These are phyloP conservation scores for Harpegnathos saltator DNA, from an alignment of 1,140 invertebrate species.

Conservation along the genomic window DNA sequence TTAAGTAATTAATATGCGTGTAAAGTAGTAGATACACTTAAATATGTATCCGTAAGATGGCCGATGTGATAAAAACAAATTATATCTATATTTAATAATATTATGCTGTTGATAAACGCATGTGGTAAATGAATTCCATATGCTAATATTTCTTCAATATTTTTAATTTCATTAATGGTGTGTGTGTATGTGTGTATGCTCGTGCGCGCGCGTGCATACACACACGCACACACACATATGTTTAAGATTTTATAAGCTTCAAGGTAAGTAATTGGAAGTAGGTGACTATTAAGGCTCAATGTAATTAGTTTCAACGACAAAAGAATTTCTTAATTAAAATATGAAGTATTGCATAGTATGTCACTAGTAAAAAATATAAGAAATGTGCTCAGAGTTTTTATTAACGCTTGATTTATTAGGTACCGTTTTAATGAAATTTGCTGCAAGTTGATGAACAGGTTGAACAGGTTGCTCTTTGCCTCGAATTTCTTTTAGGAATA, in stretches of 20 bases:
- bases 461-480: too few species aligned
- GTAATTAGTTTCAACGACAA: constrained; percentile 35
- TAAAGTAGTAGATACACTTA: constrained; percentile 14
- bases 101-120: constrained; percentile 4
- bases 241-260: constrained; percentile 11
- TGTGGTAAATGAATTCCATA: constrained; percentile 13
- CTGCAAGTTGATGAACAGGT: background rate
- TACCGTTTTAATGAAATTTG: constrained; percentile 44
- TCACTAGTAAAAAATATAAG: background rate
- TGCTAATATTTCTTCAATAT: constrained; percentile 2
- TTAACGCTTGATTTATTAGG: constrained; percentile 37
- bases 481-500: background rate
- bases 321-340: constrained; percentile 13
- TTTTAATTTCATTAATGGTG: constrained; percentile 33
- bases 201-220: too few species aligned
- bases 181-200: constrained; percentile 1
- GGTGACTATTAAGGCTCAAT: constrained; percentile 7
- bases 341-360: constrained; percentile 1
- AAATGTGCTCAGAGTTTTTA: constrained; percentile 17
- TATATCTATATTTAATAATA: background rate
- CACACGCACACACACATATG: too few species aligned
- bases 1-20: constrained; percentile 7
- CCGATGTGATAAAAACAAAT: background rate
- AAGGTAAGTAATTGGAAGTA: constrained; percentile 42
- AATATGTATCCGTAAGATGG: too few species aligned